A percentile compares a stretch with the other conserved stretches of the same genome.
Conservation (phyloP, 2,888 invertebrate genomes). For the Chromoteleia sp. region DNA sequence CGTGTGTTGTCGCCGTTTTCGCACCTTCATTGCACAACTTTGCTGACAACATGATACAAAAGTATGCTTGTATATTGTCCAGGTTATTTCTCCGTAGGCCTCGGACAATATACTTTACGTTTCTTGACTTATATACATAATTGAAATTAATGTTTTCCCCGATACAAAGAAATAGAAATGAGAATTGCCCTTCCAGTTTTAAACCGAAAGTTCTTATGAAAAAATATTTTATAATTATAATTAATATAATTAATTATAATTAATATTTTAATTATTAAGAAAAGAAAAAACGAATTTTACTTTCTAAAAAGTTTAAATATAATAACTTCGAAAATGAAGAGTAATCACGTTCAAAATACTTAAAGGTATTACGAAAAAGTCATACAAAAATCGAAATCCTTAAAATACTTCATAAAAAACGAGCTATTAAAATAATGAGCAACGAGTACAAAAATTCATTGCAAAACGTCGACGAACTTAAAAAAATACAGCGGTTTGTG, state of each 20-base stretch:
- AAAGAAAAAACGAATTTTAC: conserved; percentile 1
- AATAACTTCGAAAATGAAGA: conserved; percentile 6
- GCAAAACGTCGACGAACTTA: background rate
- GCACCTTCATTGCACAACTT: conserved; percentile 36
- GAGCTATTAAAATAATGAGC: conserved; percentile 9
- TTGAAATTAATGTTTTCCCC: conserved; percentile 11
- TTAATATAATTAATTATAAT: background rate
- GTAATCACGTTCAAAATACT: conserved; percentile 6
- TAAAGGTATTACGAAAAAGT: conserved; percentile 8
- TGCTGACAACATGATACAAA: conserved; percentile 23
- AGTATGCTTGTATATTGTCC: conserved; percentile 73
- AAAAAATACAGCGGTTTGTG: background rate
- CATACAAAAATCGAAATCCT: conserved; percentile 13
- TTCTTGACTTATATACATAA: conserved; percentile 38
- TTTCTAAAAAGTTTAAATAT: conserved; percentile 8
- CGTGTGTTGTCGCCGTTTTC: conserved; percentile 1
- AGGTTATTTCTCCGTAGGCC: conserved; percentile 75
- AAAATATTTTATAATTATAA: background rate
- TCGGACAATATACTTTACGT: conserved; percentile 75
- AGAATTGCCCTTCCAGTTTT: conserved; percentile 14
- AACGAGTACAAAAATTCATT: conserved; percentile 1
- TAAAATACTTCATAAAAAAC: conserved; percentile 6
- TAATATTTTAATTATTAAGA: background rate
- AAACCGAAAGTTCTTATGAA: conserved; percentile 18
- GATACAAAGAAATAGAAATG: background rate